A percentile compares a stretch with the other conserved stretches of the same genome.
Conservation (phyloP, 2,797 vertebrate genomes). For the Stomatorhinus walkeri region DNA sequence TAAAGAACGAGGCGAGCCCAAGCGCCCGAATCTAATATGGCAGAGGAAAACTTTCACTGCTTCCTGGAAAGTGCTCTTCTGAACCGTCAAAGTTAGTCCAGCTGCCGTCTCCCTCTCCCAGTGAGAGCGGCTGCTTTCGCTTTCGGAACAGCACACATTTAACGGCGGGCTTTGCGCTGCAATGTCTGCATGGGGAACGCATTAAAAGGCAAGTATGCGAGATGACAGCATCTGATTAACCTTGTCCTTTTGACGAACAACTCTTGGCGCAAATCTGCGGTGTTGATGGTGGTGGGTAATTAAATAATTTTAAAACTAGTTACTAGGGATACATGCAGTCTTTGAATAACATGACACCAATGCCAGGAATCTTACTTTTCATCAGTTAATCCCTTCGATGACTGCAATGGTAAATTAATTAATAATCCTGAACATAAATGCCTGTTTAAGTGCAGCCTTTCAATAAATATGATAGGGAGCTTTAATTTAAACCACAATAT, state of each 20-base stretch:
- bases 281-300: background rate
- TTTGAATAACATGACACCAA: constrained; percentile 24
- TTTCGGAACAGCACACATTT: background rate
- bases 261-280: background rate
- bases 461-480: background rate
- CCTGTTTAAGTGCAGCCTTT: background rate
- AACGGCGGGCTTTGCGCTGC: background rate
- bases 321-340: constrained; percentile 16
- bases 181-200: background rate
- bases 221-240: constrained; percentile 29
- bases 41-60: background rate
- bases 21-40: background rate
- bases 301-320: constrained; percentile 20
- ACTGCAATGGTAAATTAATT: constrained; percentile 15
- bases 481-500: background rate
- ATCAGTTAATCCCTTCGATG: constrained; percentile 15
- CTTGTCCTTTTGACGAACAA: constrained; percentile 6
- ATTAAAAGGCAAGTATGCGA: constrained; percentile 18
- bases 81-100: background rate
- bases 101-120: background rate
- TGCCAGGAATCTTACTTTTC: constrained; percentile 24
- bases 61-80: background rate
- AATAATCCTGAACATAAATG: constrained; percentile 7
- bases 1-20: background rate
- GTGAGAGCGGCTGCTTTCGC: background rate